These are phyloP conservation scores for Oedothorax gibbosus DNA, from an alignment of 1,140 invertebrate species.

Conservation along the genomic window DNA sequence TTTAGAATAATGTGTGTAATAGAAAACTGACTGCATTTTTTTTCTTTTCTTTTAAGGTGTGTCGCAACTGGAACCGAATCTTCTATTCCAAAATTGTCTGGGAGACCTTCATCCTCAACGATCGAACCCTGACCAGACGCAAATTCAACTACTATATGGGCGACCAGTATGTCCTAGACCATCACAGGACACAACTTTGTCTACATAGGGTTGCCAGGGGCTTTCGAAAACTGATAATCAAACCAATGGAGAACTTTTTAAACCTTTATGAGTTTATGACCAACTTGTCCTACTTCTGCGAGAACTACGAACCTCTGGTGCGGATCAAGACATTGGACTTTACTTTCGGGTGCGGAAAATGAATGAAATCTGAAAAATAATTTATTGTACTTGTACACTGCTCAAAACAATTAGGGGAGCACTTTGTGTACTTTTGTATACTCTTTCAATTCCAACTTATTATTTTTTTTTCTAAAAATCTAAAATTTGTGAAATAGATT, in stretches of 20 bases:
- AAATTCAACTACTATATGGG: slow-evolving; percentile 86
- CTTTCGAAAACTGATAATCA: slow-evolving; percentile 78
- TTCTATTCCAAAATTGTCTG: slow-evolving; percentile 82
- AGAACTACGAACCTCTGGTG: slow-evolving; percentile 69
- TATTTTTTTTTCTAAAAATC: too few species aligned
- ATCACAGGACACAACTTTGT: slow-evolving; percentile 79
- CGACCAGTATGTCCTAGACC: slow-evolving; percentile 83
- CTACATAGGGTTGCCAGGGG: slow-evolving; percentile 78
- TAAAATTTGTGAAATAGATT: too few species aligned
- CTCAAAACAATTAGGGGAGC: too few species aligned
- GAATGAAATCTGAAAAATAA: slow-evolving; percentile 72
- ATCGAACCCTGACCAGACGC: slow-evolving; percentile 79
- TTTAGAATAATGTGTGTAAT: too few species aligned
- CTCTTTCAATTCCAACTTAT: too few species aligned
- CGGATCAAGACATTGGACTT: slow-evolving; percentile 73
- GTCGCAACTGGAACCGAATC: slow-evolving; percentile 67
- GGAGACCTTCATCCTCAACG: slow-evolving; percentile 79
- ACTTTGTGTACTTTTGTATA: too few species aligned
- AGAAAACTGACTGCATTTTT: too few species aligned
- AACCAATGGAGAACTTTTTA: slow-evolving; percentile 83
- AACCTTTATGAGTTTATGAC: slow-evolving; percentile 89
- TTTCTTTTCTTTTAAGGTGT: slow-evolving; percentile 57
- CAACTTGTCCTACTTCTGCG: slow-evolving; percentile 80
- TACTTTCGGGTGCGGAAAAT: slow-evolving; percentile 77
- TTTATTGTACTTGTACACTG: background rate